Evolutionary conservation across 2,888 invertebrate species (phyloP).

Genomic region (Drosophila nr. fundita): DNA sequence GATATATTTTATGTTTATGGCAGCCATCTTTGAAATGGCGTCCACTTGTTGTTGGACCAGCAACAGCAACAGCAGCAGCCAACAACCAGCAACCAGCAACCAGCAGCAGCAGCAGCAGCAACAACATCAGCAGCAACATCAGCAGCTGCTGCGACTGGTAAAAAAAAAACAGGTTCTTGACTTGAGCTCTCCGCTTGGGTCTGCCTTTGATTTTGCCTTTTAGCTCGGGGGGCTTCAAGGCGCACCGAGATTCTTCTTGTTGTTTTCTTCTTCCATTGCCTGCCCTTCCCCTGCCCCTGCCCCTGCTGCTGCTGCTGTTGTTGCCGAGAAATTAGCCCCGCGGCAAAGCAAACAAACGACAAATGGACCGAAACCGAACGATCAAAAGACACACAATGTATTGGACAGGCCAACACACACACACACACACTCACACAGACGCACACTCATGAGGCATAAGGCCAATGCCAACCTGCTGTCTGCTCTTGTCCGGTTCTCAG

Average conservation of each 20-base stretch:
- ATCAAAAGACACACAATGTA: slow-evolving; percentile 78
- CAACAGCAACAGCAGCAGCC: slow-evolving; percentile 44
- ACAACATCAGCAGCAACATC: slow-evolving; percentile 42
- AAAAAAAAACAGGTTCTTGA: slow-evolving; percentile 47
- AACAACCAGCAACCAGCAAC: slow-evolving; percentile 11
- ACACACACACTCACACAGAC: neutral
- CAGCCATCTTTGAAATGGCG: slow-evolving; percentile 79
- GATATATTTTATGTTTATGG: slow-evolving; percentile 78
- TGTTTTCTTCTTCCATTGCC: slow-evolving; percentile 18
- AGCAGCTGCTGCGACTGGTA: slow-evolving; percentile 41
- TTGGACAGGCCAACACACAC: slow-evolving; percentile 53
- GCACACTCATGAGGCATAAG: neutral
- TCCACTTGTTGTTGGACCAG: slow-evolving; percentile 72
- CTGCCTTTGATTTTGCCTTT: slow-evolving; percentile 30
- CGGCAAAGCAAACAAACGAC: slow-evolving; percentile 81
- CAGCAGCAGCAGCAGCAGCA: slow-evolving; percentile 34
- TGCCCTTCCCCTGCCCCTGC: slow-evolving; percentile 7
- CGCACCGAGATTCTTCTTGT: slow-evolving; percentile 71
- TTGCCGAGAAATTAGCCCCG: slow-evolving; percentile 74
- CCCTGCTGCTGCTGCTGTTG: slow-evolving; percentile 18
- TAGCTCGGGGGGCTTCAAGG: slow-evolving; percentile 51
- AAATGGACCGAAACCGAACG: slow-evolving; percentile 81
- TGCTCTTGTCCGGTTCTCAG: slow-evolving; percentile 17
- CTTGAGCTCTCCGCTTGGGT: slow-evolving; percentile 27
- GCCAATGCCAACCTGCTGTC: slow-evolving; percentile 37